A percentile compares a stretch with the other conserved stretches of the same genome.
Conservation (phyloP, 2,113 vertebrate genomes). For the Proteles cristata region DNA sequence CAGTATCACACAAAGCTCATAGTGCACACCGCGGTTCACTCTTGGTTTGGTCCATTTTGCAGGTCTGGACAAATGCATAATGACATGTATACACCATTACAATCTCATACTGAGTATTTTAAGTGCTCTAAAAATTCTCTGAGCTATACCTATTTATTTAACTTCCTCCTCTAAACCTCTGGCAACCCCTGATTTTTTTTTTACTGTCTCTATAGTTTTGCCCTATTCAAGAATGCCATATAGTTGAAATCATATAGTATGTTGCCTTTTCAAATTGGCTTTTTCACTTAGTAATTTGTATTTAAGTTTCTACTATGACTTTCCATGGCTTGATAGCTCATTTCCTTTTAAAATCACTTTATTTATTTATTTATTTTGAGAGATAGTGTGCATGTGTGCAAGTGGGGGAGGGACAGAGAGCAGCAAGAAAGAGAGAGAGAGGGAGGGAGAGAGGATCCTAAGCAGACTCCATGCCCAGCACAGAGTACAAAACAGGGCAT, state of each 20-base stretch:
- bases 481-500: no score
- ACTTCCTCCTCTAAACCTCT: background rate
- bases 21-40: background rate
- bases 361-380: no score
- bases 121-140: background rate
- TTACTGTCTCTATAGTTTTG: background rate
- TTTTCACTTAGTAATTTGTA: background rate
- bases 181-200: background rate
- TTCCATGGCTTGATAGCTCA: background rate
- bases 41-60: background rate
- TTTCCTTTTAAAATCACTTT: background rate
- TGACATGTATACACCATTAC: background rate
- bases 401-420: no score
- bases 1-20: background rate
- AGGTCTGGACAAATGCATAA: background rate
- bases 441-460: no score
- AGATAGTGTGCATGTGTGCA: no score
- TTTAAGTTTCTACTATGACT: background rate
- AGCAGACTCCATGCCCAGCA: no score
- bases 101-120: background rate
- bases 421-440: no score
- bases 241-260: background rate
- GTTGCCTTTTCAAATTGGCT: background rate
- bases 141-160: background rate
- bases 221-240: background rate